These are phyloP conservation scores for Abrostola triplasia DNA, from an alignment of 2,888 invertebrate genomes.

Conservation along the genomic window DNA sequence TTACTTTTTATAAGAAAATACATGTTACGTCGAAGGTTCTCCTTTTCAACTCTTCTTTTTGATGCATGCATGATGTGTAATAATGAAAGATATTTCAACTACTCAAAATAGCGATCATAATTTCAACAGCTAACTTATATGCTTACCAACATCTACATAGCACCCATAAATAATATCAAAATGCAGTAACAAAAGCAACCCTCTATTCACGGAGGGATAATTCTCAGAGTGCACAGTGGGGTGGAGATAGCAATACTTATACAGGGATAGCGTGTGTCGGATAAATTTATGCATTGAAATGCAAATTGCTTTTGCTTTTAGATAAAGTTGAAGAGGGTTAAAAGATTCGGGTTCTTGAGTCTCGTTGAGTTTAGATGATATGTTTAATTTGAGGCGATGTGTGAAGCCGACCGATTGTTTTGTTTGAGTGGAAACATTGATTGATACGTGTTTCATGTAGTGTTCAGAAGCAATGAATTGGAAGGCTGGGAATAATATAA, in stretches of 20 bases:
- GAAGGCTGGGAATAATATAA: background rate
- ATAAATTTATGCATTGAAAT: constrained; percentile 86
- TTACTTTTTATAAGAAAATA: too few species aligned
- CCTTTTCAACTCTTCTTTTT: too few species aligned
- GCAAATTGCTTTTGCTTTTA: constrained; percentile 75
- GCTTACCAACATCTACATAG: constrained; percentile 26
- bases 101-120: background rate
- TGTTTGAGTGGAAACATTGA: constrained; percentile 10
- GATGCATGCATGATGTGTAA: too few species aligned
- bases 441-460: background rate
- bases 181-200: constrained; percentile 66
- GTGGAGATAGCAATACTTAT: constrained; percentile 81
- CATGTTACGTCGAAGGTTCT: too few species aligned
- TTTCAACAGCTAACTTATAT: constrained; percentile 14
- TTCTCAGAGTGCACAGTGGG: constrained; percentile 81
- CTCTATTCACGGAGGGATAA: constrained; percentile 78
- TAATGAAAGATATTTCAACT: background rate
- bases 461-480: background rate
- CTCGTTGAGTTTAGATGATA: constrained; percentile 42
- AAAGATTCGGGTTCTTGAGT: constrained; percentile 47
- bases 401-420: constrained; percentile 22
- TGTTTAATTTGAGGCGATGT: constrained; percentile 38
- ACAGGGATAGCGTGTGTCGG: constrained; percentile 68
- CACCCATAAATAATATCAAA: constrained; percentile 57
- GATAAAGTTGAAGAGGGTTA: constrained; percentile 60